Percentiles rank a stretch among this genome's conserved stretches.
phyloP scores from a whole-genome alignment of 2,888 invertebrate genomes.

The Heteromurus nitidus region DNA sequence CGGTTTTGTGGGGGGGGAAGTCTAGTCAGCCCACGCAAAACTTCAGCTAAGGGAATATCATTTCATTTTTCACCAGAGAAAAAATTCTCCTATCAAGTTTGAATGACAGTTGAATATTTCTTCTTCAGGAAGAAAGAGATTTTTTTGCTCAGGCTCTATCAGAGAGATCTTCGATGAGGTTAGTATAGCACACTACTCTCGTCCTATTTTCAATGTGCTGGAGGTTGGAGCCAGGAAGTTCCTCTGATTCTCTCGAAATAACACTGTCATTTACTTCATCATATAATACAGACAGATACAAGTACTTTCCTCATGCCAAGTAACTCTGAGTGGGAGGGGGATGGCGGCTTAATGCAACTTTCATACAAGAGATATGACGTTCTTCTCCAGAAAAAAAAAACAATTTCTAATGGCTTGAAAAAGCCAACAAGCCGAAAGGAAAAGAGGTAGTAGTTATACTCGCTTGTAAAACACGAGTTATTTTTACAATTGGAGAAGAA shows the following conservation, averaged over 20 bases:
- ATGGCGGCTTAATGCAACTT: neutral
- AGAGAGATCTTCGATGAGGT: conserved; percentile 5
- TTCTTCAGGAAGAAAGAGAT: conserved; percentile 9
- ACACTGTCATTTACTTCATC: neutral
- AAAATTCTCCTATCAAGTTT: conserved; percentile 65
- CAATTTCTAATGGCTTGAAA: conserved; percentile 18
- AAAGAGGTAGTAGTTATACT: too few relatives aligned
- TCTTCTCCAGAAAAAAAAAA: conserved; percentile 6
- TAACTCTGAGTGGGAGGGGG: too few relatives aligned
- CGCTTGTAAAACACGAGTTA: too few relatives aligned
- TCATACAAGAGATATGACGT: conserved; percentile 23
- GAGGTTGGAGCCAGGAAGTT: too few relatives aligned
- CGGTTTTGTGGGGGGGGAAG: neutral
- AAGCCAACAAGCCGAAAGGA: conserved; percentile 43
- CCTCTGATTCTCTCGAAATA: neutral
- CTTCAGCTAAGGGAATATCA: conserved; percentile 37
- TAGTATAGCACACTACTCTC: neutral
- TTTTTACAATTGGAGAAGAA: too few relatives aligned
- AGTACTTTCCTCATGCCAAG: too few relatives aligned
- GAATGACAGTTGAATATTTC: conserved; percentile 71
- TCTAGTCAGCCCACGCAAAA: neutral
- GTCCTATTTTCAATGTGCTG: neutral
- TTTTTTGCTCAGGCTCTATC: conserved; percentile 19
- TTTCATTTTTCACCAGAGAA: conserved; percentile 67
- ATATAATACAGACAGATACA: too few relatives aligned